These are phyloP conservation scores for Timema cristinae DNA, from an alignment of 2,888 invertebrate genomes.

Conservation along the genomic window DNA sequence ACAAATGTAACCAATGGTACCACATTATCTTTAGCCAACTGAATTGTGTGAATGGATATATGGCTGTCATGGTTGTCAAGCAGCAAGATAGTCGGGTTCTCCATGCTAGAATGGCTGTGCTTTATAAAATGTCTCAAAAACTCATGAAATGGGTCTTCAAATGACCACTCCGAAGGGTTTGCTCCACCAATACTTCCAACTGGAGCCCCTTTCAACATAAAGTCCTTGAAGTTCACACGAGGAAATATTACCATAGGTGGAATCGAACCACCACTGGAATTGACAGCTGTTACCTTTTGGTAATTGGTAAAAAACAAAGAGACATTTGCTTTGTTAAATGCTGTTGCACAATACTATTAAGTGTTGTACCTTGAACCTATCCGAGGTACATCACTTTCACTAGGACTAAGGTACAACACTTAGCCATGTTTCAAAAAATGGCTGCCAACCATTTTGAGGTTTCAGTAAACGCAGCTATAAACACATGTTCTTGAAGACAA, in stretches of 20 bases:
- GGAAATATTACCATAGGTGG: slow-evolving; percentile 44
- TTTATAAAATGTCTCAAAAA: slow-evolving; percentile 36
- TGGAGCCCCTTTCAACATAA: slow-evolving; percentile 41
- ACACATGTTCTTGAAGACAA: too few species aligned
- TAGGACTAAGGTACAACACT: too few species aligned
- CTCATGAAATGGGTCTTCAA: slow-evolving; percentile 32
- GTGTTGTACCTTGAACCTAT: too few species aligned
- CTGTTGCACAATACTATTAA: slow-evolving; percentile 31
- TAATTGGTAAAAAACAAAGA: slow-evolving; percentile 34
- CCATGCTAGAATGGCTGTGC: slow-evolving; percentile 29
- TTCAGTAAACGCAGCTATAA: too few species aligned
- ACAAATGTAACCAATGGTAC: slow-evolving; percentile 39
- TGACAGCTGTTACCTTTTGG: slow-evolving; percentile 35
- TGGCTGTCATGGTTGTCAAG: slow-evolving; percentile 37
- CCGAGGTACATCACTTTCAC: too few species aligned
- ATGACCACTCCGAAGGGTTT: slow-evolving; percentile 37
- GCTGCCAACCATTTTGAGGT: too few species aligned
- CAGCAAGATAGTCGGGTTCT: slow-evolving; percentile 33
- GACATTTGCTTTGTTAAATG: slow-evolving; percentile 35
- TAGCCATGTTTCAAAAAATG: too few species aligned
- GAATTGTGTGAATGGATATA: slow-evolving; percentile 32
- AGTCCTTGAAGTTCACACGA: slow-evolving; percentile 31
- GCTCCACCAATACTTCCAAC: slow-evolving; percentile 38
- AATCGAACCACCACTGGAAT: slow-evolving; percentile 40
- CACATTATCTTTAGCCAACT: slow-evolving; percentile 39